A percentile compares a stretch with the other conserved stretches of the same genome.
Evolutionary conservation across 2,797 vertebrate genomes (phyloP).

Genomic region (Thripadectes ignobilis): DNA sequence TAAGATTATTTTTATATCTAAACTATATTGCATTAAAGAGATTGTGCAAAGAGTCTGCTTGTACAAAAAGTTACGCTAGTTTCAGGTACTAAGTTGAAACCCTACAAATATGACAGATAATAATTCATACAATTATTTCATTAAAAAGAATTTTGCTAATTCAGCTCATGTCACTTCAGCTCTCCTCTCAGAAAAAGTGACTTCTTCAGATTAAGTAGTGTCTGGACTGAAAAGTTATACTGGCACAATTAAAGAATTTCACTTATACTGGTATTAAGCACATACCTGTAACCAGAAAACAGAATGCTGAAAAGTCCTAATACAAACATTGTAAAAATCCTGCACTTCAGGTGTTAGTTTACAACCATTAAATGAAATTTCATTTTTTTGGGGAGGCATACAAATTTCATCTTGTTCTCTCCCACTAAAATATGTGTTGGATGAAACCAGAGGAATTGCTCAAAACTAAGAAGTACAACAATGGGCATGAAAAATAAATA

Average conservation of each 20-base stretch:
- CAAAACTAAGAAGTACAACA: background rate
- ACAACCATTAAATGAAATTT: background rate
- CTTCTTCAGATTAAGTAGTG: background rate
- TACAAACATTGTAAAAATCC: background rate
- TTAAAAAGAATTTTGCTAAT: background rate
- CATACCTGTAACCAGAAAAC: background rate
- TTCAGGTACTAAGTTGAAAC: background rate
- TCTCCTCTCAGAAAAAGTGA: background rate
- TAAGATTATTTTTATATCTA: background rate
- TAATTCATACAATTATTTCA: background rate
- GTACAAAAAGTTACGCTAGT: background rate
- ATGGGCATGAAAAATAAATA: background rate
- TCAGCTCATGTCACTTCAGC: background rate
- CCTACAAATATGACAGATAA: background rate
- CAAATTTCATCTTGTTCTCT: background rate
- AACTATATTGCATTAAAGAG: background rate
- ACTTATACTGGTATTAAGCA: background rate
- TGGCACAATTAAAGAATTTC: background rate
- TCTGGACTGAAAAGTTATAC: background rate
- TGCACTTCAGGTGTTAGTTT: background rate
- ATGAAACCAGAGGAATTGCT: background rate
- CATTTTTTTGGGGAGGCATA: fast-evolving
- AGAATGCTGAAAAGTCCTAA: background rate
- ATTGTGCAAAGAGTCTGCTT: background rate
- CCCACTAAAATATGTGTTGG: background rate